A percentile compares a stretch with the other conserved stretches of the same genome.
phyloP scores from a whole-genome alignment of 2,797 vertebrate genomes.

The Bufotes viridis region DNA sequence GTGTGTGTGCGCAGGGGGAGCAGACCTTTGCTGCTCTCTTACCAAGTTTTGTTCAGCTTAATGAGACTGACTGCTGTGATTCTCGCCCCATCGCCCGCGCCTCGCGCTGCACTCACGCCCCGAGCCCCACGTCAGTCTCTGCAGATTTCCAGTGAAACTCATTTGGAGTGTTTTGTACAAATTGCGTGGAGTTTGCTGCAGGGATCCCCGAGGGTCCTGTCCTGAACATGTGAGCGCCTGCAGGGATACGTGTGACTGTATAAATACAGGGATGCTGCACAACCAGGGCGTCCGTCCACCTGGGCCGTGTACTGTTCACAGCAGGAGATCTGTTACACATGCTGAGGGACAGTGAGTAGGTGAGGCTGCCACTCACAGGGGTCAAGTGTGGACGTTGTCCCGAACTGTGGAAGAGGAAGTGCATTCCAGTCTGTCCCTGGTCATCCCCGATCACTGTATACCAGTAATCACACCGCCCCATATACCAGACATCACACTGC shows the following conservation, averaged over 20 bases:
- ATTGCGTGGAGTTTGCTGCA: constrained; percentile 5
- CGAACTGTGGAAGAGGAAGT: no score
- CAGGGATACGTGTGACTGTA: no score
- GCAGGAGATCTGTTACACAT: background rate
- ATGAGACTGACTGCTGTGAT: background rate
- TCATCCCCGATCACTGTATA: background rate
- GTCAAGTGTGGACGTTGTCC: background rate
- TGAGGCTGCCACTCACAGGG: background rate
- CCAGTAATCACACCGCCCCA: no score
- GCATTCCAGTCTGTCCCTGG: background rate
- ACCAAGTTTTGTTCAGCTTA: background rate
- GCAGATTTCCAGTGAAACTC: background rate
- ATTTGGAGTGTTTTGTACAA: constrained; percentile 1
- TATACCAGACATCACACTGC: no score
- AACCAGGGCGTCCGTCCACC: no score
- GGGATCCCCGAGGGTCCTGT: background rate
- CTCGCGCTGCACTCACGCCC: background rate
- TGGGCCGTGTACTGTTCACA: background rate
- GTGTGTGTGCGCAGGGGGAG: background rate
- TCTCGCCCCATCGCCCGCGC: background rate
- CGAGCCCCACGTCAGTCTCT: background rate
- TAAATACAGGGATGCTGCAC: no score
- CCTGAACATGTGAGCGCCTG: background rate
- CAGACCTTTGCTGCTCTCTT: background rate
- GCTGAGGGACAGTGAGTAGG: background rate